Evolutionary conservation across 2,797 vertebrate genomes (phyloP).

Genomic region (Crypturellus tataupa): DNA sequence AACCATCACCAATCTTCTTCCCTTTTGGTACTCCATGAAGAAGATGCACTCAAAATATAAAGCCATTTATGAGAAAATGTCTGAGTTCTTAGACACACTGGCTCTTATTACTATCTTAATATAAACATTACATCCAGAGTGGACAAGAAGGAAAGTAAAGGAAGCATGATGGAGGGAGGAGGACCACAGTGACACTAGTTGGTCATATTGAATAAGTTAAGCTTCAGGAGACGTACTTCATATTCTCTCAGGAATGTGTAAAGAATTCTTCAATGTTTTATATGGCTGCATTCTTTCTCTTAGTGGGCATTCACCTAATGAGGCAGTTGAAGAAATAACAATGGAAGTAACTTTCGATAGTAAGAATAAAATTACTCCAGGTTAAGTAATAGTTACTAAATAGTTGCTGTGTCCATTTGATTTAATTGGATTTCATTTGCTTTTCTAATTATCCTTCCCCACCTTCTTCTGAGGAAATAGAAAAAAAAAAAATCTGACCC

Average conservation of each 20-base stretch:
- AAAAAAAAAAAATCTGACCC: background rate
- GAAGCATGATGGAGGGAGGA: background rate
- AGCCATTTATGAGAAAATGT: background rate
- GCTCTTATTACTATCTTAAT: background rate
- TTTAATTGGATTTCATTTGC: background rate
- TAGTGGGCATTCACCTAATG: background rate
- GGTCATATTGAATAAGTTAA: background rate
- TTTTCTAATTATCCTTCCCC: background rate
- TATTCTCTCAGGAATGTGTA: background rate
- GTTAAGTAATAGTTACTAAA: background rate
- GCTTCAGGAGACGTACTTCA: background rate
- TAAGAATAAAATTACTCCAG: background rate
- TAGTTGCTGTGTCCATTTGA: background rate
- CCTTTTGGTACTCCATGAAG: background rate
- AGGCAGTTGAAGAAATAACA: background rate
- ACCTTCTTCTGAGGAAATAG: too few species aligned
- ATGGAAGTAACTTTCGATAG: background rate
- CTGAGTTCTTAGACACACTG: background rate
- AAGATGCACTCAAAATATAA: background rate
- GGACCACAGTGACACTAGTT: background rate
- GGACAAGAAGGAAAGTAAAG: background rate
- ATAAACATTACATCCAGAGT: accelerated
- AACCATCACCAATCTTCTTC: background rate
- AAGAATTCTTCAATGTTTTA: background rate
- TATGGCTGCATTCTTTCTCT: background rate